phyloP scores from a whole-genome alignment of 2,888 invertebrate species.

The Orthonychiurus folsomi region DNA sequence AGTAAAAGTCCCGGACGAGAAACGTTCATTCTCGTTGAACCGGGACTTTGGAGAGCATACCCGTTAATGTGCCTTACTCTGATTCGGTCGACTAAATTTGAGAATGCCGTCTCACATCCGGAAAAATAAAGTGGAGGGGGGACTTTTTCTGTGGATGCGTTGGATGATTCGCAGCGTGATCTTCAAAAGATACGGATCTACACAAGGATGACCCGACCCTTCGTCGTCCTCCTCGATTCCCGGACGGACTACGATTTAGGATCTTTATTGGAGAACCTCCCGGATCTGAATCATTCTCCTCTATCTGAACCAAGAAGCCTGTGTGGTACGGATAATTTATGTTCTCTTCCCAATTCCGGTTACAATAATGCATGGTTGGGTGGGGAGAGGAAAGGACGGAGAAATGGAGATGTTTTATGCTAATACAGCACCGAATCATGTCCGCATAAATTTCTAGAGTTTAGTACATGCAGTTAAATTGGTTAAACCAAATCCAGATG shows the following conservation, averaged over 20 bases:
- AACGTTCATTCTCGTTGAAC: no score
- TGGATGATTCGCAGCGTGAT: background rate
- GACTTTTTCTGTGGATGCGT: background rate
- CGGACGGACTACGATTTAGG: no score
- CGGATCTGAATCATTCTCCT: slow-evolving; percentile 1
- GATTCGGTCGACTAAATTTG: background rate
- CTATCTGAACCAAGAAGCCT: background rate
- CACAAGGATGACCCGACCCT: background rate
- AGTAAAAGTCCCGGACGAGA: no score
- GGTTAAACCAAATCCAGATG: no score
- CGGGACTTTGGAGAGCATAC: no score
- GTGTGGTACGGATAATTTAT: background rate
- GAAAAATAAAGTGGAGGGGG: background rate
- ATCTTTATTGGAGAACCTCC: background rate
- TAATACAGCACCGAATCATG: background rate
- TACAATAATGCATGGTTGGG: background rate
- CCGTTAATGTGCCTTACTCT: no score
- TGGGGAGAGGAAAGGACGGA: background rate
- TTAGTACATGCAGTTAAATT: no score
- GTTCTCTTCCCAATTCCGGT: background rate
- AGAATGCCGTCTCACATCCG: background rate
- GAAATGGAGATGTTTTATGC: background rate
- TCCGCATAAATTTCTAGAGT: background rate
- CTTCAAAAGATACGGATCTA: background rate
- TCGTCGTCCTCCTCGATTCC: background rate